Percentiles rank a stretch among this genome's conserved stretches.
Conservation (phyloP, 2,888 invertebrate genomes). For the Zelleria hepariella region DNA sequence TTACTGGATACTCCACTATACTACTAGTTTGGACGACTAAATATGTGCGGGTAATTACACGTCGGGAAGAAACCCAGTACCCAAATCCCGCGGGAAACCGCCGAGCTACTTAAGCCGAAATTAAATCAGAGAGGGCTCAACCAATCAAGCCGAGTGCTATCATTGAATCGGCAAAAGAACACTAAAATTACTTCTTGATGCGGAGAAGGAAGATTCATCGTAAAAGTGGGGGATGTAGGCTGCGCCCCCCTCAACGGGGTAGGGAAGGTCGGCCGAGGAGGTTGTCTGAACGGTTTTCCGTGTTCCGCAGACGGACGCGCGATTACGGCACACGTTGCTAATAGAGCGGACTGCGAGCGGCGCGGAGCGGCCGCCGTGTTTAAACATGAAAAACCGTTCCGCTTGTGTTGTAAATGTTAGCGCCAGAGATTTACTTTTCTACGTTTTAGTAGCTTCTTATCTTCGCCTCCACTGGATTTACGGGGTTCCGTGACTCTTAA, state of each 20-base stretch:
- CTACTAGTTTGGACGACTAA: neutral
- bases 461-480: conserved; percentile 1
- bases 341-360: conserved; percentile 43
- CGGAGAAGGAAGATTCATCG: conserved; percentile 73
- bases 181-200: conserved; percentile 73
- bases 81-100: conserved; percentile 57
- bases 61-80: conserved; percentile 19
- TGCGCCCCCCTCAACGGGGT: conserved; percentile 16
- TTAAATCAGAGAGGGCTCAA: conserved; percentile 72
- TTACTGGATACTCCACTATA: neutral
- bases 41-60: neutral
- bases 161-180: conserved; percentile 72
- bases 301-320: conserved; percentile 64
- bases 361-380: conserved; percentile 58
- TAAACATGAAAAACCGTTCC: conserved; percentile 69
- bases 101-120: conserved; percentile 68
- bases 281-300: conserved; percentile 70
- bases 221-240: conserved; percentile 57
- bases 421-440: conserved; percentile 35
- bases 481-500: conserved; percentile 1
- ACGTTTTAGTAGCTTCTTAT: conserved; percentile 5
- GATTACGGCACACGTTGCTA: conserved; percentile 62
- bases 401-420: conserved; percentile 60
- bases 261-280: conserved; percentile 28
- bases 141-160: conserved; percentile 71